Base-by-base conservation (phyloP, 1,140 invertebrate genomes). In the Zaprionus capensis region DNA sequence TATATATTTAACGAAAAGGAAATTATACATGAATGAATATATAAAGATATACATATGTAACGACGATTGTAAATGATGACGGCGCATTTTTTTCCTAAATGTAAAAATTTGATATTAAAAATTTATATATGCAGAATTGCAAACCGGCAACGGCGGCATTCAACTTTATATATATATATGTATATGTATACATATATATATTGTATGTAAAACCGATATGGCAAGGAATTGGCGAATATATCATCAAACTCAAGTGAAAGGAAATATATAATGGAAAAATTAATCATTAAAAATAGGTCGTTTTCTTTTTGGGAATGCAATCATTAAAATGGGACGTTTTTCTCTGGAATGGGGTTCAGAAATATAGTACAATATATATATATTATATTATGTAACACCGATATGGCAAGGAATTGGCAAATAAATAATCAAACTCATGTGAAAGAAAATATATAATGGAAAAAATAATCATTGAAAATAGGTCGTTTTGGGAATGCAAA, bases 71-170 rank as follows among this genome's bases (percentile, higher is more conserved):
- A 76, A 65, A 79, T 81, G 68, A 26, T 72, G 80, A 72, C 64
- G 74, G 76, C 83, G 71, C 72, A 86, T 87, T 88, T 87, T 85
- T 87, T 88, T 88, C 81, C 84, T 84, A 87, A 79, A 73, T 87
- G 78, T 87, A 87, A 87, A 80, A 74, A 88, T 88, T 88, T 88
- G 81, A 88, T 88, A 87, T 88, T 79, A 88, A 80, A 88, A 88
- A 88, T 90, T 81, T 88, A 90, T 88, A 78, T 81, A 80, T 69
- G 82, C 67, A 71, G 74, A 76, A 71, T 74, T 70, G 78, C 81
- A 76, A 77, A 72, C 51, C 26, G 24, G 14, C n/a, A 22, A 28
- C 38, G 24, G 58, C 41, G 51, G 53, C 56, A 66, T 71, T 71
- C 68, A 71, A 66, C 61, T 76, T 66, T 56, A 66, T 49, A 59